Base-by-base conservation (phyloP, 2,797 vertebrate genomes). In the Rhinogobio ventralis region DNA sequence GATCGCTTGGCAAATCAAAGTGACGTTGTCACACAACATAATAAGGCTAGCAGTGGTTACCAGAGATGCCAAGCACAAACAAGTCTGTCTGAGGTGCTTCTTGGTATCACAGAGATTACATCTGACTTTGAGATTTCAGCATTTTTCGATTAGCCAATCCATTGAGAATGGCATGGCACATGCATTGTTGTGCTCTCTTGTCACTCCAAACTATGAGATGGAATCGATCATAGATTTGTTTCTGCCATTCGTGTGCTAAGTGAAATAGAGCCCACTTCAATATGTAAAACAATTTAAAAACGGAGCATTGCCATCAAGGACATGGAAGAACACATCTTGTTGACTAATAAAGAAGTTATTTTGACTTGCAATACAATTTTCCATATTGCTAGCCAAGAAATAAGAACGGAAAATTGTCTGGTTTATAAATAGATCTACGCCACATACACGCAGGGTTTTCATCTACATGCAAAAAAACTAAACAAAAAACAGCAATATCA, bases 1-100 rank as follows among this genome's bases (percentile, higher is more conserved):
- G 82, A 86, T 79, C 55, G 76, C 36, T 85, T 62, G 67, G 17
- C 60, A 72, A 87, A 91, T 91, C 83, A 87, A 92, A 90, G 60
- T 83, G 82, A 86, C 88, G 85, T 42, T 84, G 83, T 79, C 67
- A 88, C 51, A 64, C 39, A 64, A 84, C 42, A 89, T 89, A 89
- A 90, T 90, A 88, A 89, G 81, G 69, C 57, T 62, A 69, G 88
- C 66, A 14, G 49, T 67, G 20, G 62, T 49, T 42, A 28, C 75
- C 67, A 68, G 86, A 82, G 81, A 30, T 15, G 79, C 25, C 9
- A 60, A 57, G 42, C 68, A 74, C 28, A 85, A 39, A 1, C 39
- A 66, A 79, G 73, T 73, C 23, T 45, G 72, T 73, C 25, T 46
- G 30, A 51, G 87, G 33, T 46, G 28, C 66, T 89, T 79, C 39